Conservation (phyloP, 2,797 vertebrate genomes). For the Dryobates pubescens region DNA sequence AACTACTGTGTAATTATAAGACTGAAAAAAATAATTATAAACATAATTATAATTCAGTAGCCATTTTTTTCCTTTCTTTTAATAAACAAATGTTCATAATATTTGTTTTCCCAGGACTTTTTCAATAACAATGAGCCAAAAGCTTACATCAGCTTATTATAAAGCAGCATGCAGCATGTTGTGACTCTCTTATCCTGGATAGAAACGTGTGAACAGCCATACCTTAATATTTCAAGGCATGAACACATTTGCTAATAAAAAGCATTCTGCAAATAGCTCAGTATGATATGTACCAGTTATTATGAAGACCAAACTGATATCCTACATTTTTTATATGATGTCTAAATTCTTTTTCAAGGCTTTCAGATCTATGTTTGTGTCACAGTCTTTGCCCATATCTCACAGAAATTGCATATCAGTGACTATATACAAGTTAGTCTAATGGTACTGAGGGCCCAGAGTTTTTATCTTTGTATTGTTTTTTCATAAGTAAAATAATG, state of each 20-base stretch:
- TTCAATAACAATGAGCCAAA: background rate
- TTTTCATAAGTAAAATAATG: background rate
- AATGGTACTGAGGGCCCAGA: background rate
- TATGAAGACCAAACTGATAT: background rate
- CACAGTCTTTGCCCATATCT: background rate
- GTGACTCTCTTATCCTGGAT: background rate
- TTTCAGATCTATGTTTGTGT: background rate
- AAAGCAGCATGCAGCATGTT: background rate
- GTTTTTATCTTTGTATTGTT: background rate
- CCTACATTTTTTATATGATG: background rate
- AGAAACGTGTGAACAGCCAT: background rate
- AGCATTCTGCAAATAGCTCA: fast-evolving
- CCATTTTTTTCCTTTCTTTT: background rate
- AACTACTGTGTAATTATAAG: background rate
- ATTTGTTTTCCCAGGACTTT: background rate
- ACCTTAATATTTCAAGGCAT: background rate
- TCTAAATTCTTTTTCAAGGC: background rate
- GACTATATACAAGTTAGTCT: background rate
- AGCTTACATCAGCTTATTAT: background rate
- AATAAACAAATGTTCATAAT: background rate
- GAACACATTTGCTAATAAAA: background rate
- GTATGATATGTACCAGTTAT: background rate
- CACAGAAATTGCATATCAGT: background rate
- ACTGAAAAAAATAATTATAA: background rate
- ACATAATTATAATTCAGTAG: background rate